Evolutionary conservation across 2,888 invertebrate species (phyloP).

Genomic region (Alcis repandata): DNA sequence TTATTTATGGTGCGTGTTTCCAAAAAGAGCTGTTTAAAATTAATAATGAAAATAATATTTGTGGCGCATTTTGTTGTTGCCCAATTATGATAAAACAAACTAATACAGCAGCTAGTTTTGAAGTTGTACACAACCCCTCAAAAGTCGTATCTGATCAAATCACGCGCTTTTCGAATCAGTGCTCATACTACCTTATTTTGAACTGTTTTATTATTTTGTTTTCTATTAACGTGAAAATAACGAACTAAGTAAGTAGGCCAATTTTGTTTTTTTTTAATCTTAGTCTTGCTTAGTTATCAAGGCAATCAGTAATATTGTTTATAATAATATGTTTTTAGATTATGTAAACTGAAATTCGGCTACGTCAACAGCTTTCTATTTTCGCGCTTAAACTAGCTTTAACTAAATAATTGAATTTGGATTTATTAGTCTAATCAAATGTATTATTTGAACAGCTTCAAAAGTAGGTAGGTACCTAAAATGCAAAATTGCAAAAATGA

Average conservation of each 20-base stretch:
- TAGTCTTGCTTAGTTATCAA: no score
- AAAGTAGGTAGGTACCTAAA: no score
- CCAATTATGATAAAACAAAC: slow-evolving; percentile 64
- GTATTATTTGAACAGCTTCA: no score
- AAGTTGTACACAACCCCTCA: slow-evolving; percentile 51
- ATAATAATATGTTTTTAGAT: no score
- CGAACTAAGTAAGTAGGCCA: neutral
- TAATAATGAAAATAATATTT: neutral
- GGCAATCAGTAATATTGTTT: no score
- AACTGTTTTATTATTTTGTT: neutral
- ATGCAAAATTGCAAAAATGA: no score
- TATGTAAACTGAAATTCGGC: no score
- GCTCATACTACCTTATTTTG: neutral
- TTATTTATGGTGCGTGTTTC: neutral
- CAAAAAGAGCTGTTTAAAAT: neutral
- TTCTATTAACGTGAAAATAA: neutral
- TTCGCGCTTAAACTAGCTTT: no score
- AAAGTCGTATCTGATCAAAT: slow-evolving; percentile 65
- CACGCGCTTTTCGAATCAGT: slow-evolving; percentile 75
- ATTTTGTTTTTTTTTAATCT: neutral
- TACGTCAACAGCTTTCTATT: no score
- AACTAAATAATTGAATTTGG: no score
- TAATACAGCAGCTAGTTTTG: slow-evolving; percentile 2
- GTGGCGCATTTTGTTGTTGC: neutral
- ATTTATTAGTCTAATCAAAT: no score